phyloP scores from a whole-genome alignment of 2,113 vertebrate species.

The Dicentrarchus labrax region DNA sequence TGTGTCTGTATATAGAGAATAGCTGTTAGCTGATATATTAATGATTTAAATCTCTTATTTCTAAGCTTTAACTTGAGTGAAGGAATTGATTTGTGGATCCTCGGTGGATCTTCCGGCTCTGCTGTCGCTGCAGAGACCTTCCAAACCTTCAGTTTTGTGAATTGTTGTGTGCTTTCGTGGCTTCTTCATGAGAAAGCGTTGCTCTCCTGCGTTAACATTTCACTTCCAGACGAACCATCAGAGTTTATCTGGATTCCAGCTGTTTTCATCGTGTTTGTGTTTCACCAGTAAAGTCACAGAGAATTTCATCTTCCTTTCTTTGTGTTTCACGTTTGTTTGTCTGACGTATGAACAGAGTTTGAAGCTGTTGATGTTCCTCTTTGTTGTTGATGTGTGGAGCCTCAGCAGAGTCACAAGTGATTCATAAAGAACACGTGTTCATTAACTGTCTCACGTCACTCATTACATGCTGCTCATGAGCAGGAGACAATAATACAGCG shows the following conservation, averaged over 20 bases:
- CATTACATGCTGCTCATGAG: neutral
- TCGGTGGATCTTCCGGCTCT: no score
- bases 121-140: no score
- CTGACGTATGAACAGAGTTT: neutral
- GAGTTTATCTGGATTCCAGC: neutral
- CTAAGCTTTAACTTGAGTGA: no score
- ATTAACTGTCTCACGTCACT: neutral
- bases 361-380: neutral
- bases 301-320: no score
- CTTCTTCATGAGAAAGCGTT: neutral
- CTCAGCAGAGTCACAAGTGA: neutral
- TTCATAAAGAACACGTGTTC: neutral
- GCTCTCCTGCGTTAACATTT: neutral
- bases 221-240: neutral
- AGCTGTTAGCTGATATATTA: no score
- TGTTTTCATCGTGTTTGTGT: neutral
- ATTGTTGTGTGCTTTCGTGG: neutral
- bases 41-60: no score
- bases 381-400: neutral
- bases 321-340: neutral
- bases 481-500: neutral
- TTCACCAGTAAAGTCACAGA: neutral
- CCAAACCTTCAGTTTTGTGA: no score
- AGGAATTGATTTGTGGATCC: no score
- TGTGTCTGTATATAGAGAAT: no score